These are phyloP conservation scores for Drosophila sp. DNA, from an alignment of 1,140 invertebrate genomes.

Conservation along the genomic window DNA sequence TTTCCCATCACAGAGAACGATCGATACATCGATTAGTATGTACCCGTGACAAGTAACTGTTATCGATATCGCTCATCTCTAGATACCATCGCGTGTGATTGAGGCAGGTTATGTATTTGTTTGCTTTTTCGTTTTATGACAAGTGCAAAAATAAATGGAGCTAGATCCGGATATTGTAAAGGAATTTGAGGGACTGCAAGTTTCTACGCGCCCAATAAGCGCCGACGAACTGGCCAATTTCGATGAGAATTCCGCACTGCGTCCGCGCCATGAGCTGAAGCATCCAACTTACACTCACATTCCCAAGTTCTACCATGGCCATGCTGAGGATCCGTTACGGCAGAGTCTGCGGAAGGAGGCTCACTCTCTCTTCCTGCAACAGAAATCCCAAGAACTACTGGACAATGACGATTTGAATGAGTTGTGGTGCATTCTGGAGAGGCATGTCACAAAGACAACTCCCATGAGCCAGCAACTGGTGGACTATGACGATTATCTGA, in stretches of 20 bases:
- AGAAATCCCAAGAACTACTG: constrained; percentile 91
- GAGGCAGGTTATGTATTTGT: constrained; percentile 4
- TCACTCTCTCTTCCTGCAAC: constrained; percentile 92
- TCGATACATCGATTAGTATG: not conserved
- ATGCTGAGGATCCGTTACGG: constrained; percentile 89
- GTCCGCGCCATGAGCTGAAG: constrained; percentile 6
- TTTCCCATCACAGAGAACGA: too few relatives aligned
- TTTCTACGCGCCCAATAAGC: constrained; percentile 28
- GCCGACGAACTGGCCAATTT: constrained; percentile 38
- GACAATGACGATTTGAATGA: constrained; percentile 94
- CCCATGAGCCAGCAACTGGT: constrained; percentile 92
- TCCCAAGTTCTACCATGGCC: constrained; percentile 91
- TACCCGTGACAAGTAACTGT: constrained; percentile 6
- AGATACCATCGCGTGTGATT: not conserved
- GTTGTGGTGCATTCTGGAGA: constrained; percentile 92
- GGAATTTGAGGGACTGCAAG: constrained; percentile 39
- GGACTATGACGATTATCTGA: constrained; percentile 92
- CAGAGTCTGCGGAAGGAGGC: constrained; percentile 94
- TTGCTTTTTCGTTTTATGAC: not conserved
- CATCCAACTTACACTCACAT: constrained; percentile 84
- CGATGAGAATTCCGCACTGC: constrained; percentile 35
- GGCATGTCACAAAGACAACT: constrained; percentile 89
- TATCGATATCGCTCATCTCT: not conserved
- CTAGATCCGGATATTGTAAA: constrained; percentile 48
- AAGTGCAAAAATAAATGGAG: constrained; percentile 44